Evolutionary conservation across 2,113 vertebrate genomes (phyloP), one percentile per base, ranked within the genome.

Genomic region (Platichthys stellatus): DNA sequence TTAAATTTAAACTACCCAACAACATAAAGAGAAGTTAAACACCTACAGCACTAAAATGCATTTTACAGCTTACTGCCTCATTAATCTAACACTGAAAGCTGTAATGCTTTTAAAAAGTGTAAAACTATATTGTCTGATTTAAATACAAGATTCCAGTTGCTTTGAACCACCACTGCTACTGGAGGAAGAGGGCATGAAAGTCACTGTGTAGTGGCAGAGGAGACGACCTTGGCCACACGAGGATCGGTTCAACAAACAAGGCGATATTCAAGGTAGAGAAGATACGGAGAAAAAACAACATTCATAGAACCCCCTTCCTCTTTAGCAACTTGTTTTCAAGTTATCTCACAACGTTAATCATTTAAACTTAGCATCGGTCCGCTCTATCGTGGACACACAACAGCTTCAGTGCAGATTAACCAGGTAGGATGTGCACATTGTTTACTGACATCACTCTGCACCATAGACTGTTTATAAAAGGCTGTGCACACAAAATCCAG

Each of bases 1-100:
- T 81, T 63, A 81, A 76, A 45, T 68, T 53, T 40, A 63, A 58
- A 61, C 28, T 47, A 56, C 38, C 49, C 62, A 38, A 57, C 26
- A 15, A 26, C 18, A 56, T 20, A n/a, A 20, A 26, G 45, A 20
- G 61, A 21, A 38, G 45, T 81, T 26, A 38, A 26, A 59, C 60
- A 74, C 2, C 15, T 71, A 28, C 35, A 14, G 45, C 61, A 69
- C 53, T 80, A 53, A 26, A 76, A 69, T 40, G 51, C 18, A 80
- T 74, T 77, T 66, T 61, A 51, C 26, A 66, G 43, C 18, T 75
- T 66, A 51, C 24, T 63, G 49, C 31, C 47, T 61, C 40, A 70
- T 80, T 70, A 54, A 74, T 85, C 45, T 35, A 23, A 54, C 20
- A n/a, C 21, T 63, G 51, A 62, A 59, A 53, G 54, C 35, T 14